Evolutionary conservation across 2,888 invertebrate species (phyloP).

Genomic region (Brassicogethes aeneus): DNA sequence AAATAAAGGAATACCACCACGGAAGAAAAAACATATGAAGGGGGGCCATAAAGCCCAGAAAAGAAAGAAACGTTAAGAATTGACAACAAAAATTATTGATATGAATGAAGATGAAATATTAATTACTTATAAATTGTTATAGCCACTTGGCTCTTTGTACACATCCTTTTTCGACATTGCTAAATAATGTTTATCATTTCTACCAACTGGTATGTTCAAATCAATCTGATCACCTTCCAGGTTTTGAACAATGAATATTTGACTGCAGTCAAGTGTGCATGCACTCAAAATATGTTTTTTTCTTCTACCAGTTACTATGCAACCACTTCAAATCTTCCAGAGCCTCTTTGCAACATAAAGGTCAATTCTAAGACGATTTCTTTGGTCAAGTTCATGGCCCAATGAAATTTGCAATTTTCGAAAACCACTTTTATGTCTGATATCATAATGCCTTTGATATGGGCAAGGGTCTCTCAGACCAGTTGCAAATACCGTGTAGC

Average conservation of each 20-base stretch:
- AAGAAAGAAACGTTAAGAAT: too few species aligned
- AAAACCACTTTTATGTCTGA: constrained; percentile 47
- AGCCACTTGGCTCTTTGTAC: constrained; percentile 63
- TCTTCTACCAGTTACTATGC: too few species aligned
- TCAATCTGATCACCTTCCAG: constrained; percentile 35
- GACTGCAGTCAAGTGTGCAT: constrained; percentile 16
- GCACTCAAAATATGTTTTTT: too few species aligned
- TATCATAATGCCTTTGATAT: constrained; percentile 33
- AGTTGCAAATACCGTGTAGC: constrained; percentile 49
- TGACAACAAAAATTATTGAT: constrained; percentile 20
- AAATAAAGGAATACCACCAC: too few species aligned
- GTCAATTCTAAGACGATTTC: constrained; percentile 27
- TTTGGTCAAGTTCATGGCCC: constrained; percentile 36
- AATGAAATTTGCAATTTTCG: constrained; percentile 50
- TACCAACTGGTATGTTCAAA: not conserved
- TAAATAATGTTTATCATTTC: not conserved
- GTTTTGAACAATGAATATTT: constrained; percentile 13
- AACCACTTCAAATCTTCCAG: constrained; percentile 30
- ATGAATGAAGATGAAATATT: too few species aligned
- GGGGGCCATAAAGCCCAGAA: too few species aligned
- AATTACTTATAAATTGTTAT: constrained; percentile 42
- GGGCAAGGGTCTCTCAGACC: constrained; percentile 47
- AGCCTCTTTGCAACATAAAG: constrained; percentile 24
- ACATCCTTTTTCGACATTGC: constrained; percentile 43
- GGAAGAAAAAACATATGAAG: too few species aligned